Base-by-base conservation (phyloP, 2,797 vertebrate genomes). In the Pseudochaenichthys georgianus region DNA sequence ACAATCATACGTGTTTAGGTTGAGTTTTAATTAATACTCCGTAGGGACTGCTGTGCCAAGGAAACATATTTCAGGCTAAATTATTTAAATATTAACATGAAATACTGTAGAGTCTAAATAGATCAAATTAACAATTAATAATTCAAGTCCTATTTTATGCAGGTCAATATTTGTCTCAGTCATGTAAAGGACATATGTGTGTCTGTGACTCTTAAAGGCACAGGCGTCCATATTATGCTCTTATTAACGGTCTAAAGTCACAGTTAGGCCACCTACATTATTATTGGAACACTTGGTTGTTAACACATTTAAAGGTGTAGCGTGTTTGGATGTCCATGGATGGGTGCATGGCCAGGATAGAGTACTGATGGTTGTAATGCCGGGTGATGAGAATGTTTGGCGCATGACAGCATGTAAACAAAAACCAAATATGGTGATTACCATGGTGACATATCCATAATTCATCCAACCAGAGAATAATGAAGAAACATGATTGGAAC, bases 391-490 rank as follows among this genome's bases (percentile, higher is more conserved):
- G 88, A 78, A 93, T 93, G 93, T 86, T 92, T 89, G 92, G 93
- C 70, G 89, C 92, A 92, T 93, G 92, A 94, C 88, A 93, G 92
- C 90, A 94, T 94, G 93, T 93, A 92, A 94, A 94, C 92, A 93
- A 91, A 93, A 93, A 91, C 83, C 89, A 93, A 93, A 93, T 90
- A 89, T 90, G 90, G 89, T 93, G 92, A 93, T 91, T 74, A 77
- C 89, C 90, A 93, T 92, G 91, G 87, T 87, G 67, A 93, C 87
- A 88, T 81, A 73, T 83, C 63, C 80, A 90, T 84, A 87, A 85
- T 88, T 81, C 86, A 87, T 88, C 88, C 81, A 83, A 72, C 71
- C 86, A 78, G 80, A 86, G 64, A 82, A 82, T 83, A 83, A 82
- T 84, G 84, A 73, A 81, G 63, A 78, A 80, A 77, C 77, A 85